Conservation (phyloP, 2,888 invertebrate species). For the Diaprepes abbreviatus region DNA sequence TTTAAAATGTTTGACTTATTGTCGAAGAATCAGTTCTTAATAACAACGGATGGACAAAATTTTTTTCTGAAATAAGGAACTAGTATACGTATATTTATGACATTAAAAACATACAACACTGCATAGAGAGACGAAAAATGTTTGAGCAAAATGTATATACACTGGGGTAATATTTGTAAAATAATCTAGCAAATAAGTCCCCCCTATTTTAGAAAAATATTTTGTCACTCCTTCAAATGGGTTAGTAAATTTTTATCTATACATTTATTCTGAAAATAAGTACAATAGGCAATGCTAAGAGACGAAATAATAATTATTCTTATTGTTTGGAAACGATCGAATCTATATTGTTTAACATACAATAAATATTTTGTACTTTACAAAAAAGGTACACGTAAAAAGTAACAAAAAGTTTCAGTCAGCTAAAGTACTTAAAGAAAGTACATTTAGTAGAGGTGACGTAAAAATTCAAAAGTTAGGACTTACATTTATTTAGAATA, state of each 20-base stretch:
- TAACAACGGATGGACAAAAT: neutral
- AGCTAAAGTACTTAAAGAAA: neutral
- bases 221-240: too few relatives aligned
- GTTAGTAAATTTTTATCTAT: neutral
- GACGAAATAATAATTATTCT: neutral
- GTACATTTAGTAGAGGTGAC: neutral
- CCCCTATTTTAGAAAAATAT: too few relatives aligned
- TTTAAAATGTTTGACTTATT: slow-evolving; percentile 16
- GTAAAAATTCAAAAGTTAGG: neutral
- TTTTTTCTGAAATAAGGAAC: too few relatives aligned
- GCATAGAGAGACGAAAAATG: too few relatives aligned
- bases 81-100: too few relatives aligned
- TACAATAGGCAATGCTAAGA: slow-evolving; percentile 56
- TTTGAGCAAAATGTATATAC: too few relatives aligned
- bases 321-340: slow-evolving; percentile 38
- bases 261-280: slow-evolving; percentile 48
- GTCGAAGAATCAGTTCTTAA: slow-evolving; percentile 13
- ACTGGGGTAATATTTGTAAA: too few relatives aligned
- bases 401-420: slow-evolving; percentile 8
- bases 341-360: slow-evolving; percentile 30
- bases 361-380: slow-evolving; percentile 48
- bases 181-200: too few relatives aligned
- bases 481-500: slow-evolving; percentile 10
- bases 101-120: too few relatives aligned
- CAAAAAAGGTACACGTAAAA: slow-evolving; percentile 37